Evolutionary conservation across 92 coral and sea anemone species (phyloP).

Genomic region (Porites lobata): DNA sequence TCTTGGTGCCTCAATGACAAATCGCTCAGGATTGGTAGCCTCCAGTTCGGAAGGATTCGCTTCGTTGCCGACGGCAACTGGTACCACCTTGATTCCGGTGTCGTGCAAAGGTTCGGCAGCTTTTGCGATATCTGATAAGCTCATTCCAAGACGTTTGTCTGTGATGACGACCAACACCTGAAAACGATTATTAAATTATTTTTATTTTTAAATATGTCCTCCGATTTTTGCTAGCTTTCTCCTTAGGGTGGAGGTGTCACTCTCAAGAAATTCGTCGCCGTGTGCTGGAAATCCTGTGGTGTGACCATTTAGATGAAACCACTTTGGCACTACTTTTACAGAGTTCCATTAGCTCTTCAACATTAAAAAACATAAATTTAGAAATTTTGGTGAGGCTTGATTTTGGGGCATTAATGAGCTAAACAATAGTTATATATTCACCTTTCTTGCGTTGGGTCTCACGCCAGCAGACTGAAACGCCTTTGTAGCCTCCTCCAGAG

Average conservation of each 20-base stretch:
- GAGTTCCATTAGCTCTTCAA: too few species aligned
- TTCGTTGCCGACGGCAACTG: slow-evolving; percentile 82
- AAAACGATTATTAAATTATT: background rate
- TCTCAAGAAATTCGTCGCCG: too few species aligned
- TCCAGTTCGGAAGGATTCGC: slow-evolving; percentile 64
- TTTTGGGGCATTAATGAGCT: background rate
- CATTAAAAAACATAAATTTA: too few species aligned
- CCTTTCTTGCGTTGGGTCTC: slow-evolving; percentile 70
- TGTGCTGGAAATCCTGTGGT: too few species aligned
- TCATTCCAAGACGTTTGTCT: slow-evolving; percentile 68
- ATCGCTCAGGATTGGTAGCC: slow-evolving; percentile 43
- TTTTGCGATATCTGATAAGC: slow-evolving; percentile 61
- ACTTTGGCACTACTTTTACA: too few species aligned
- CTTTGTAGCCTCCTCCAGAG: slow-evolving; percentile 68
- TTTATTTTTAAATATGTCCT: too few species aligned
- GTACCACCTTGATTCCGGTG: slow-evolving; percentile 72
- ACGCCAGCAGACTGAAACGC: slow-evolving; percentile 66
- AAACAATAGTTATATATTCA: background rate
- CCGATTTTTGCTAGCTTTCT: too few species aligned
- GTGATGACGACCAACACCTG: slow-evolving; percentile 74
- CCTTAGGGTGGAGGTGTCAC: too few species aligned
- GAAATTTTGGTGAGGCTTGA: too few species aligned
- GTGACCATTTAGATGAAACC: too few species aligned
- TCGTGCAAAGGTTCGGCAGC: slow-evolving; percentile 73
- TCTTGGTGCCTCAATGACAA: slow-evolving; percentile 60